Conservation (phyloP, 2,113 vertebrate genomes). For the Python bivittatus region DNA sequence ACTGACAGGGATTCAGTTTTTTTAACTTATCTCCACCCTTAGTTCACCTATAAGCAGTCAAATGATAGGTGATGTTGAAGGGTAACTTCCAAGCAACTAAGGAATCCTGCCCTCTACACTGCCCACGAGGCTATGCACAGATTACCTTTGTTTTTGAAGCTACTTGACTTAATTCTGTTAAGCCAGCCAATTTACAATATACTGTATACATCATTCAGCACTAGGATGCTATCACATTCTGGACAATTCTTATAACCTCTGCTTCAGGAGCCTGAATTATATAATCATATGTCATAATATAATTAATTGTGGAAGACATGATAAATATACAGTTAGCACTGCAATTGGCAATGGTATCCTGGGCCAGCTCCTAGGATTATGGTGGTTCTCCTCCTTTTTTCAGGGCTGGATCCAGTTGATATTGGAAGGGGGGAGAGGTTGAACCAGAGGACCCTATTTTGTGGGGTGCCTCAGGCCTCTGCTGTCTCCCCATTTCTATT, state of each 20-base stretch:
- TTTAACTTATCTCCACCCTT: neutral
- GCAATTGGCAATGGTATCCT: too few species aligned
- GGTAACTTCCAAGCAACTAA: constrained; percentile 8
- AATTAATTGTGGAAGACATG: too few species aligned
- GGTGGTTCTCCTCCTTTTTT: too few species aligned
- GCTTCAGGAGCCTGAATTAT: constrained; percentile 16
- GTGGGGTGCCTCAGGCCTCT: too few species aligned
- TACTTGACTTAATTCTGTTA: constrained; percentile 41
- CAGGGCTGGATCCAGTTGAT: too few species aligned
- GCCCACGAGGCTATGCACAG: constrained; percentile 1
- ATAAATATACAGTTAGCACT: neutral
- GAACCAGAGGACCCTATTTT: too few species aligned
- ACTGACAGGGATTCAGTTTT: neutral
- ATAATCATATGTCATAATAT: constrained; percentile 1
- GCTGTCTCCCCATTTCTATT: too few species aligned
- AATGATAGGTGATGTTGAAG: neutral
- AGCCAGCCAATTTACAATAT: constrained; percentile 24
- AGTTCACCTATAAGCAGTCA: neutral
- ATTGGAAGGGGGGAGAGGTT: too few species aligned
- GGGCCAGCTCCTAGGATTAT: too few species aligned
- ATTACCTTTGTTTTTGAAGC: constrained; percentile 13
- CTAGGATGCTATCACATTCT: neutral
- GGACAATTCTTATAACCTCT: neutral
- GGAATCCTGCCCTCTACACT: neutral
- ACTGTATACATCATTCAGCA: neutral